Base-by-base conservation (phyloP, 2,113 vertebrate species). In the Muntiacus muntjak region DNA sequence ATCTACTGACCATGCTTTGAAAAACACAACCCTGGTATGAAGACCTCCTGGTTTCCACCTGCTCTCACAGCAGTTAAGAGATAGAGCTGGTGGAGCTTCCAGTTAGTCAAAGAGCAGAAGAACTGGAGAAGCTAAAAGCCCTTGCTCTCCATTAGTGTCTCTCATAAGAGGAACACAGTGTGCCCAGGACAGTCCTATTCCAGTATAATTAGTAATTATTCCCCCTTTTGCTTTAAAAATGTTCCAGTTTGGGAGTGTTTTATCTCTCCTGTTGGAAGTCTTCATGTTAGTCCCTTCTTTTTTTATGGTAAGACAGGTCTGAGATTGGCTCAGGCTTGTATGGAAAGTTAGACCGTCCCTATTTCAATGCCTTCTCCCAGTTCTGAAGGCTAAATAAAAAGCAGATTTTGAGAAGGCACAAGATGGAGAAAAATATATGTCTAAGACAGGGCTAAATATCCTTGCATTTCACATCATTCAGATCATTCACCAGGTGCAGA, bases 381-480 rank as follows among this genome's bases (percentile, higher is more conserved):
- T 58, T 94, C 40, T 50, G 89, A 95, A 92, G 16, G 17, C 16
- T 87, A 92, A 64, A 64, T 64, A 30, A 93, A 97, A 93, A 57
- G 16, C 13, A 87, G 30, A 92, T 45, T 78, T 94, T 83, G 40
- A 92, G 23, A 94, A 57, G n/a, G 40, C 36, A 86, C 4, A 3
- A 14, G 19, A 84, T 7, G 2, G 17, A 25, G 5, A 58, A 64
- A 95, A 55, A 82, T 71, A 40, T 96, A 91, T 23, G 43, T 26
- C 30, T 76, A 82, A 54, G 25, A 62, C 3, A 36, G 62, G 47
- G 36, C 19, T 92, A 89, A 74, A 81, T n/a, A 85, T 86, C 47
- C 25, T 50, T 58, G 76, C 30, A 83, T 64, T 67, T 90, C 47
- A 88, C 3, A 1, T 16, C 26, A 50, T 62, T 95, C 78, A 47